Percentiles rank a stretch among this genome's conserved stretches.
Conservation (phyloP, 2,888 invertebrate genomes). For the Acanthococcus lagerstroemiae region DNA sequence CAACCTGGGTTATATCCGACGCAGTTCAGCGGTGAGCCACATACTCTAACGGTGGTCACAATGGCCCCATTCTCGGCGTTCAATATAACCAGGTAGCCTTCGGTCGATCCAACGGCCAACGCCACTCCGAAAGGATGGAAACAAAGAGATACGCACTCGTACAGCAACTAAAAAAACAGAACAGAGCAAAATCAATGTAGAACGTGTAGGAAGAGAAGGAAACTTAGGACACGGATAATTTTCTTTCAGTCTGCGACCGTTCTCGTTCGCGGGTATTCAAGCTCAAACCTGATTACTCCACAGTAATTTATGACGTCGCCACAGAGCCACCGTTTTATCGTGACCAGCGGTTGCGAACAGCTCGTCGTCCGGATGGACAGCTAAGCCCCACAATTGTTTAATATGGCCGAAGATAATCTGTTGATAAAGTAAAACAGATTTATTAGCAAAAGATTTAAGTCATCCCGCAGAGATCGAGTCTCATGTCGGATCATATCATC, state of each 20-base stretch:
- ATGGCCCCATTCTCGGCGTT: conserved; percentile 79
- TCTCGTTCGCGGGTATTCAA: no score
- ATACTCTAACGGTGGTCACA: conserved; percentile 73
- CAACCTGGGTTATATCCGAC: conserved; percentile 79
- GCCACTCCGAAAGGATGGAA: conserved; percentile 83
- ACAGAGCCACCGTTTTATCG: conserved; percentile 79
- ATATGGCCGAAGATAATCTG: conserved; percentile 80
- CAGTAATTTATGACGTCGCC: conserved; percentile 78
- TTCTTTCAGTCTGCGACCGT: no score
- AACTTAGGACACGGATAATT: no score
- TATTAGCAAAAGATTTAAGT: not conserved
- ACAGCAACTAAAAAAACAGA: conserved; percentile 57
- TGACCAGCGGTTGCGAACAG: conserved; percentile 85
- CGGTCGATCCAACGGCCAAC: conserved; percentile 77
- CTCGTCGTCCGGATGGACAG: conserved; percentile 83
- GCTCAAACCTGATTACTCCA: conserved; percentile 70
- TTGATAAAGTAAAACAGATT: conserved; percentile 31
- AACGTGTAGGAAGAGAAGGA: not conserved
- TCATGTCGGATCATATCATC: no score
- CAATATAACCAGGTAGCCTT: conserved; percentile 75
- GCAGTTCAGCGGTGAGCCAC: conserved; percentile 76
- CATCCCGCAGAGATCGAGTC: not conserved
- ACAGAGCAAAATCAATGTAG: no score
- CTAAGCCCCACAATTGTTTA: conserved; percentile 74
- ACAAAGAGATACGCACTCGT: conserved; percentile 76